A percentile compares a stretch with the other conserved stretches of the same genome.
Conservation (phyloP, 2,113 vertebrate species). For the Callospermophilus lateralis region DNA sequence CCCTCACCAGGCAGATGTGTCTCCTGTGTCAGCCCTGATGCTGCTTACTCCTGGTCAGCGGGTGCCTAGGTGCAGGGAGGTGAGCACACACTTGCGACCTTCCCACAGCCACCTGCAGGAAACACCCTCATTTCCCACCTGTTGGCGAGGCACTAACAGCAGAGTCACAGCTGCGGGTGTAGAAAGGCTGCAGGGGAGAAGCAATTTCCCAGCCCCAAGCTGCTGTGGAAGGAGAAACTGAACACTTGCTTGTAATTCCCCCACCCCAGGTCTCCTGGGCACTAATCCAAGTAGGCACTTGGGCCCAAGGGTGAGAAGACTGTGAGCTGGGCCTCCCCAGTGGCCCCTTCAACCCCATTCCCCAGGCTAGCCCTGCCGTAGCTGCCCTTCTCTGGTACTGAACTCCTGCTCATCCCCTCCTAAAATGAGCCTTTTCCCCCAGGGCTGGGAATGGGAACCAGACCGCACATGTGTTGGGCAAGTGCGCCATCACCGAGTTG, state of each 20-base stretch:
- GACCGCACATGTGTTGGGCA: no score
- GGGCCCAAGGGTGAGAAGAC: neutral
- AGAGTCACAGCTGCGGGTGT: neutral
- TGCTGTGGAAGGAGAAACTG: conserved; percentile 79
- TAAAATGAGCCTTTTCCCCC: no score
- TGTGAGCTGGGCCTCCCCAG: neutral
- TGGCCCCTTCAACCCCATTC: neutral
- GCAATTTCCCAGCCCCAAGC: conserved; percentile 4
- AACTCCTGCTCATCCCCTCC: neutral
- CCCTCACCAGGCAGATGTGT: neutral
- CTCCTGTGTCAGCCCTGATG: accelerated
- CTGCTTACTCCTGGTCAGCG: accelerated
- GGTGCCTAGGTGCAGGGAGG: accelerated
- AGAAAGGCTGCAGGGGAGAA: neutral
- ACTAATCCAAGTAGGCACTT: conserved; percentile 5
- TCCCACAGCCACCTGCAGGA: conserved; percentile 17
- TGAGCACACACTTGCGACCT: neutral
- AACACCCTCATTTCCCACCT: conserved; percentile 70
- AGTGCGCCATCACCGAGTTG: no score
- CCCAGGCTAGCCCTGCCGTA: accelerated
- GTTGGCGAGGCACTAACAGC: conserved; percentile 73
- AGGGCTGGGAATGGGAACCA: neutral
- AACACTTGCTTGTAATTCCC: conserved; percentile 66
- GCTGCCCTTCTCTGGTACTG: neutral
- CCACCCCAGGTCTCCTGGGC: neutral